Base-by-base conservation (phyloP, 2,113 vertebrate species). In the Oreotrochilus melanogaster region DNA sequence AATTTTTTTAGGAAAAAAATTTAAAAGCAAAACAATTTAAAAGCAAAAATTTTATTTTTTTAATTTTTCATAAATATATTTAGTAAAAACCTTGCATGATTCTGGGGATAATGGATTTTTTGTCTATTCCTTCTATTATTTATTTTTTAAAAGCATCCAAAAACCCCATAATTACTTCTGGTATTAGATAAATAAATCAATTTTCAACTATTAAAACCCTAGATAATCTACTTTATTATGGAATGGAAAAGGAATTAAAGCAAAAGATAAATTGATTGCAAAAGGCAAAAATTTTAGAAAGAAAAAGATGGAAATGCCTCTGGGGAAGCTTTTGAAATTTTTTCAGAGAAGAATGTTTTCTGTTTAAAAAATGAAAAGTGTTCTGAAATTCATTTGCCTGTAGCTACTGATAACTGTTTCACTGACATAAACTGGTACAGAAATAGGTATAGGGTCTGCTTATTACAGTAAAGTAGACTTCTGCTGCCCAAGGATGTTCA, bases 91-190 rank as follows among this genome's bases (percentile, higher is more conserved):
- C 2, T 39, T 74, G 7, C 1, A 5, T 33, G 10, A 83, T 70
- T 80, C 42, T 78, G 9, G 16, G 84, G 5, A 5, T 24, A 70
- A 48, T 42, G 11, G 9, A 11, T 3, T 57, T 94, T 87, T 87
- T 80, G 5, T 47, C 23, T 57, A 1, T 45, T 91, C 8, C 45
- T 62, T 14, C 18, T 27, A 43, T 50, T 86, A 61, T 23, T 65
- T 78, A 27, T 54, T 58, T 54, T 48, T 15, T 35, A 42, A 76
- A 56, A 88, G 0, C 5, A 45, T 2, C 5, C 56, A 64, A 87
- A 28, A 0, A 0, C 2, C 4, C 1, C 3, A 27, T 14, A 70
- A 48, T 50, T 54, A 33, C 4, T 75, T 62, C 11, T 70, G 28
- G 5, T 61, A 27, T 30, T 35, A 23, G 61, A 61, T 35, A 85